Base-by-base conservation (phyloP, 2,888 invertebrate species). In the Drosophila conformis region DNA sequence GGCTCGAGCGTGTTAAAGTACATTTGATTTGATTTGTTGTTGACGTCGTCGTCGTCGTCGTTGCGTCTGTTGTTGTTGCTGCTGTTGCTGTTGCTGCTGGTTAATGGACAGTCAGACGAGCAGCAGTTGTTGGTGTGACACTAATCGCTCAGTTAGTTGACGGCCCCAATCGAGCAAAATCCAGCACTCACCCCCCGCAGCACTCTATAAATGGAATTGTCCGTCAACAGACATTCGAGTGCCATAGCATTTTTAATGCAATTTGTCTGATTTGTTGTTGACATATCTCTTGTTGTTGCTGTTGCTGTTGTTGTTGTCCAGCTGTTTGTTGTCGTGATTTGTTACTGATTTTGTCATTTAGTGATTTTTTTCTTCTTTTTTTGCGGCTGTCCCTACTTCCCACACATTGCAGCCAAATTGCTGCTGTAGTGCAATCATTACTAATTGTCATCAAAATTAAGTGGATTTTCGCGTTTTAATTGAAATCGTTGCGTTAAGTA, bases 201-300 rank as follows among this genome's bases (percentile, higher is more conserved):
- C 33, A 29, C 62, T 38, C 11, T 61, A 54, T 36, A 69, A 59
- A 61, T 83, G 68, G 52, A 70, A 61, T 74, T 78, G 83, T 76
- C 76, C 74, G 73, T 89, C 87, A 80, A 78, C 79, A 80, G 71
- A 73, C 73, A 69, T 76, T 84, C 80, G 77, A 87, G 85, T 87
- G 89, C 79, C 81, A 87, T 73, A 83, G 87, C 87, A 87, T 87
- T 87, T 87, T 87, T 87, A 87, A 87, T 87, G 87, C 87, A 87
- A 89, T 87, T 87, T 90, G 90, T 83, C 85, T 89, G 88, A 84
- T 83, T 90, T 86, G 89, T 89, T 87, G 87, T 89, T 87, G 87
- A 89, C 87, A 73, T 82, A 81, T 79, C 85, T 73, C 66, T 66
- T 67, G 51, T 60, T 68, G 71, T 72, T 79, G 69, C 36, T 70